phyloP scores from a whole-genome alignment of 2,888 invertebrate species.

The Tinea pellionella region DNA sequence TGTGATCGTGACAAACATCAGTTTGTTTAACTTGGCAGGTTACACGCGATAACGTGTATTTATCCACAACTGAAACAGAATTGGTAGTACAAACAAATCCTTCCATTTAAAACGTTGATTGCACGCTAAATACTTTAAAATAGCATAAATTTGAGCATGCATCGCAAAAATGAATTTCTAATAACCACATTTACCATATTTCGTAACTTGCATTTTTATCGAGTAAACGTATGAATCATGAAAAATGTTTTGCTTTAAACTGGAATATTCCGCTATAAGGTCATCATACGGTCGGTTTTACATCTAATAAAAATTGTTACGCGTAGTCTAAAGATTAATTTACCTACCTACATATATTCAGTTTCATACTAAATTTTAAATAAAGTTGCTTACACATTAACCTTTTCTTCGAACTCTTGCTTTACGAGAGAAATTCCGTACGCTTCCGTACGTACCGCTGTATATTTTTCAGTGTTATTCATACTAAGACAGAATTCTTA shows the following conservation, averaged over 20 bases:
- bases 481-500: too few relatives aligned
- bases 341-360: not conserved
- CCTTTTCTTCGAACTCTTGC: too few relatives aligned
- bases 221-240: not conserved
- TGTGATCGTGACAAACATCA: constrained; percentile 12
- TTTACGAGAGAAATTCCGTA: too few relatives aligned
- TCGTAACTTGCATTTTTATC: not conserved
- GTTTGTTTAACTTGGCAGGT: constrained; percentile 10
- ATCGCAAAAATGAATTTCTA: too few relatives aligned
- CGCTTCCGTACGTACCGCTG: too few relatives aligned
- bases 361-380: too few relatives aligned
- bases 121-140: not conserved
- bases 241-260: not conserved
- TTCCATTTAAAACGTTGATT: not conserved
- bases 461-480: too few relatives aligned
- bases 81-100: not conserved
- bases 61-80: not conserved
- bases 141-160: too few relatives aligned
- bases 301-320: not conserved
- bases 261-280: not conserved
- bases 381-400: too few relatives aligned
- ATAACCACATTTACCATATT: too few relatives aligned
- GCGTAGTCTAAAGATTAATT: not conserved
- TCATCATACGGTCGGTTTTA: not conserved
- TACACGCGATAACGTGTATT: constrained; percentile 11